Percentiles rank a stretch among this genome's conserved stretches.
These are phyloP conservation scores for Orthosia incerta DNA, from an alignment of 2,888 invertebrate species.

Conservation along the genomic window DNA sequence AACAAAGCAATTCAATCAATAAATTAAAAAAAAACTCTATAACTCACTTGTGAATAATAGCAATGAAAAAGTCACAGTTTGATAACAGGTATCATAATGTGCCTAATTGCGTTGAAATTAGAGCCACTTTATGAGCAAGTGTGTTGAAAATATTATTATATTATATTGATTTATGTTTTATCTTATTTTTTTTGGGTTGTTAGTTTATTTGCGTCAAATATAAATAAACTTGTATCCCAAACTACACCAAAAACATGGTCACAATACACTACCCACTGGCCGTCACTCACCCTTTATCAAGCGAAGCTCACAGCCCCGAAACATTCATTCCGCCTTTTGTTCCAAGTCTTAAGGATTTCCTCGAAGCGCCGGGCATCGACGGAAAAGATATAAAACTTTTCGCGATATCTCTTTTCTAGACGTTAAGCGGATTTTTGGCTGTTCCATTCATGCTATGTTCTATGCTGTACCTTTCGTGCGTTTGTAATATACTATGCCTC, in stretches of 20 bases:
- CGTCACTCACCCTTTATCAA: constrained; percentile 77
- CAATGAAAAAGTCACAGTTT: too few species aligned
- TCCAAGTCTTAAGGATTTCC: constrained; percentile 53
- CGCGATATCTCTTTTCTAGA: constrained; percentile 32
- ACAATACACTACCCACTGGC: constrained; percentile 66
- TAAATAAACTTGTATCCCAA: not conserved
- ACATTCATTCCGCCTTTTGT: constrained; percentile 61
- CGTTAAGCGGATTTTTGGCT: not conserved
- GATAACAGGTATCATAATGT: too few species aligned
- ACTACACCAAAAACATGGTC: constrained; percentile 39
- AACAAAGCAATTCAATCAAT: too few species aligned
- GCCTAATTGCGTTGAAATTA: too few species aligned
- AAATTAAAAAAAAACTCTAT: too few species aligned
- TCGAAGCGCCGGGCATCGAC: constrained; percentile 49
- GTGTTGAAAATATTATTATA: too few species aligned
- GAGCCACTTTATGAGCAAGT: too few species aligned
- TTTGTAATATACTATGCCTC: too few species aligned
- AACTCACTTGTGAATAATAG: too few species aligned
- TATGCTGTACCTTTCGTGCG: not conserved
- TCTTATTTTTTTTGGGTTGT: too few species aligned
- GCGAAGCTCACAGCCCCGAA: constrained; percentile 45
- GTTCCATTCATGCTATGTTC: not conserved
- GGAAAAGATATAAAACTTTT: constrained; percentile 54
- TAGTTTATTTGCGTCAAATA: too few species aligned
- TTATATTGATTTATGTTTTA: too few species aligned